Evolutionary conservation across 1,140 invertebrate species (phyloP), one percentile per base, ranked within the genome.

Genomic region (Mylabris phalerata): DNA sequence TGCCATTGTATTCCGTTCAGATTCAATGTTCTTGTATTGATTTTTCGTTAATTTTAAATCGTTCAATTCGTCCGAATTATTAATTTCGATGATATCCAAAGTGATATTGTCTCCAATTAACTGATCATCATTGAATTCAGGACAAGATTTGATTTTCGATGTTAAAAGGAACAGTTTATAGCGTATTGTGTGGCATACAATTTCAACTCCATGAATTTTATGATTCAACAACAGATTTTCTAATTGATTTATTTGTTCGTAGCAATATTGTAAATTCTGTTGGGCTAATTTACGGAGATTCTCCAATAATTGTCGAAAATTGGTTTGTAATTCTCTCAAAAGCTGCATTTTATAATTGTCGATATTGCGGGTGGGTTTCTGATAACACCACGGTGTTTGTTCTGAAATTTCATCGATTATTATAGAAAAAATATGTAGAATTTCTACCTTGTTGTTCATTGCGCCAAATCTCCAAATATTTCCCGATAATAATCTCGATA

Each of bases 211-310:
- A 9, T 60, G 50, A 4, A 69, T 56, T 60, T 61, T 52, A 45
- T 64, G 61, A 49, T 62, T 67, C 4, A 69, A 39, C 9, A 69
- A 26, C 5, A 58, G 41, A 9, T 56, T 51, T 50, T 69, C 65
- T 13, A 69, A 32, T 51, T 63, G 50, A 25, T 64, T 60, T 26
- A 69, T 59, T 9, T 61, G 46, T 39, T 48, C 50, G 2, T 50
- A 25, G 19, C 59, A 60, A 41, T 61, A 55, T 19, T 48, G 25
- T 5, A 64, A 26, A 49, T 68, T 52, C n/a, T 57, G 59, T 3
- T 58, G 48, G 0, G 66, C 60, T 39, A 60, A 19, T 5, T 65
- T 55, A 47, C 54, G 60, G 4, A 68, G 60, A 0, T 55, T 61
- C 11, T 26, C 43, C 1, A 66, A 57, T 47, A 66, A 43, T 24